phyloP scores from a whole-genome alignment of 1,140 invertebrate species.

The Leucophenga varia region DNA sequence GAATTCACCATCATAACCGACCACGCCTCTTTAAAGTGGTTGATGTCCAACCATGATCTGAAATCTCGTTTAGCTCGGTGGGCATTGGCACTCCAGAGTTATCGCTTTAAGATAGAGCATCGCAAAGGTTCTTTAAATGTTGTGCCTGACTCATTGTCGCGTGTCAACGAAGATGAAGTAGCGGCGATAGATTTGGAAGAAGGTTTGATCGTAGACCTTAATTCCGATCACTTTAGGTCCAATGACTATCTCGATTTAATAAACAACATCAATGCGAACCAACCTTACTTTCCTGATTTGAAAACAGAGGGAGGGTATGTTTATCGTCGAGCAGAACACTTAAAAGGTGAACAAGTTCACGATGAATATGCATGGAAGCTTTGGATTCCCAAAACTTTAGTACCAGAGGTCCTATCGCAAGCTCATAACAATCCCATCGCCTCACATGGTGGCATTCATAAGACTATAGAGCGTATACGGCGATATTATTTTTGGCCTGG shows the following conservation, averaged over 20 bases:
- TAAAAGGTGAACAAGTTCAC: not conserved
- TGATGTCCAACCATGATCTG: not conserved
- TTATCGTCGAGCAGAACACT: conserved; percentile 5
- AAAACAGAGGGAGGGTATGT: conserved; percentile 2
- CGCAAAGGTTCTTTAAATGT: conserved; percentile 1
- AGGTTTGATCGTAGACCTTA: conserved; percentile 2
- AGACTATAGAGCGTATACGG: conserved; percentile 6
- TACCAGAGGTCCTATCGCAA: not conserved
- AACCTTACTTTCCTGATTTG: conserved; percentile 9
- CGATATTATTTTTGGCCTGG: too few relatives aligned
- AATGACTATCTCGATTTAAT: conserved; percentile 2
- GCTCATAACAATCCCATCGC: not conserved
- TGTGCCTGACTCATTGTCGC: not conserved
- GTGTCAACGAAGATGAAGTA: not conserved
- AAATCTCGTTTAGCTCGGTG: not conserved
- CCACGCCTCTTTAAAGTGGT: too few relatives aligned
- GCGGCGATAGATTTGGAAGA: not conserved
- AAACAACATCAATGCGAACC: too few relatives aligned
- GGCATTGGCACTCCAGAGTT: not conserved
- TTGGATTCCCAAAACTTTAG: conserved; percentile 3
- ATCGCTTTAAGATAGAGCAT: conserved; percentile 1
- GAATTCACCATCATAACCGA: too few relatives aligned
- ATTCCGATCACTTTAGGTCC: not conserved
- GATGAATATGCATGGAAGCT: conserved; percentile 5
- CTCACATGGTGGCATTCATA: conserved; percentile 7